These are phyloP conservation scores for Pachyramphus minor DNA, from an alignment of 2,113 vertebrate genomes.

Conservation along the genomic window DNA sequence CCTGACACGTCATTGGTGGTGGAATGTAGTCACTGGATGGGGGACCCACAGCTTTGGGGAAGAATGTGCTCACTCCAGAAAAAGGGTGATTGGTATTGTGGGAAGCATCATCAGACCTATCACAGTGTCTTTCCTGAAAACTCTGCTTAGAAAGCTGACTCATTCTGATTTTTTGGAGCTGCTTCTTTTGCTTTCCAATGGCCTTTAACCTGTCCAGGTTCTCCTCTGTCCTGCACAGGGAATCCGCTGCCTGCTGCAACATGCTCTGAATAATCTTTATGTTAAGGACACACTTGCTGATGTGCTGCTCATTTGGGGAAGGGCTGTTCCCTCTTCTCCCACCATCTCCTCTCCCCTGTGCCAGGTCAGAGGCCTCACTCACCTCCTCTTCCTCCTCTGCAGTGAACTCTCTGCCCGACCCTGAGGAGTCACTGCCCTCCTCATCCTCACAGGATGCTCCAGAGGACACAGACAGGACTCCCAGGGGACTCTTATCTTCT, in stretches of 20 bases:
- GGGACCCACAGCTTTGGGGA: slow-evolving; percentile 49
- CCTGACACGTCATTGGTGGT: not conserved
- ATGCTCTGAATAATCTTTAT: slow-evolving; percentile 64
- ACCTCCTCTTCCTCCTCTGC: not conserved
- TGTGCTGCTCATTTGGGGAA: slow-evolving; percentile 13
- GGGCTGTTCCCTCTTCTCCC: not conserved
- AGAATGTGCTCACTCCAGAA: not conserved
- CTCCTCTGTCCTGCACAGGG: slow-evolving; percentile 3
- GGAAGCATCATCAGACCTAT: not conserved
- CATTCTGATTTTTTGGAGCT: not conserved
- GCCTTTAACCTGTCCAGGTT: not conserved
- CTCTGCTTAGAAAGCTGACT: not conserved
- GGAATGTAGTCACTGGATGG: slow-evolving; percentile 53
- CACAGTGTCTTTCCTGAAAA: not conserved
- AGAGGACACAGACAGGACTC: not conserved
- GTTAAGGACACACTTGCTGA: slow-evolving; percentile 63
- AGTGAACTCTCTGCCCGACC: not conserved
- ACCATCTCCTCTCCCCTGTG: not conserved
- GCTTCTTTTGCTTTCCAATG: not conserved
- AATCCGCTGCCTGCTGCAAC: slow-evolving; percentile 23
- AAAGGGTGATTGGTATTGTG: not conserved
- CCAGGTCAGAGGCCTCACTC: not conserved
- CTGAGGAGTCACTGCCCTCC: slow-evolving; percentile 1
- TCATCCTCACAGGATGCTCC: not conserved
- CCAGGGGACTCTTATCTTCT: not conserved